Evolutionary conservation across 2,888 invertebrate species (phyloP), one percentile per base, ranked within the genome.

Genomic region (Ganaspis brasiliensis): DNA sequence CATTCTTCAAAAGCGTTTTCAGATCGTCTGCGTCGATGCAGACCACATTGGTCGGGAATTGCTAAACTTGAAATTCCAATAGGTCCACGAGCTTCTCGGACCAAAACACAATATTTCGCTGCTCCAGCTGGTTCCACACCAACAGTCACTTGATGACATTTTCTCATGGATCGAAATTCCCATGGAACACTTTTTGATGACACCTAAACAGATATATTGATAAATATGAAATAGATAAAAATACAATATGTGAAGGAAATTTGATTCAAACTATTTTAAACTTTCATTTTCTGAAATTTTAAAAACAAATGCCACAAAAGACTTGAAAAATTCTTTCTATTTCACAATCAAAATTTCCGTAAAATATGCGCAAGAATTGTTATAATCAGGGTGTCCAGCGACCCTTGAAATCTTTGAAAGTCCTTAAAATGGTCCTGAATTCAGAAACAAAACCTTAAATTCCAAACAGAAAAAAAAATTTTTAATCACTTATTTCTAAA

Each of bases 41-140:
- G 84, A 2, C 85, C 88, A 73, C 89, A 90, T 70, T 89, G 88
- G 70, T 90, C 88, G 5, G 87, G 86, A 45, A 88, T 86, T 26
- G 85, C 80, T n/a, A 88, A 79, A 8, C 86, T 85, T 16, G 86
- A 78, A 37, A 87, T 59, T 52, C 83, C 81, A 2, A 83, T 74
- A 5, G 86, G 72, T 5, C 85, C 85, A 3, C 85, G 84, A 45
- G 89, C 79, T 79, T 89, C 89, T 9, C 86, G 85, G 5, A 86
- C 89, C 16, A 89, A 82, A 40, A 89, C 85, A 79, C 89, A 90
- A 74, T 90, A 90, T 72, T 87, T 89, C 0, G 89, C 89, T 9
- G 88, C 82, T 16, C 89, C 89, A 2, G 87, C 89, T 14, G 89
- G 84, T 37, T 90, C 89, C 0, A 90, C 85, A 2, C 87, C 89